Evolutionary conservation across 2,888 invertebrate species (phyloP).

Genomic region (Campoletis raptor): DNA sequence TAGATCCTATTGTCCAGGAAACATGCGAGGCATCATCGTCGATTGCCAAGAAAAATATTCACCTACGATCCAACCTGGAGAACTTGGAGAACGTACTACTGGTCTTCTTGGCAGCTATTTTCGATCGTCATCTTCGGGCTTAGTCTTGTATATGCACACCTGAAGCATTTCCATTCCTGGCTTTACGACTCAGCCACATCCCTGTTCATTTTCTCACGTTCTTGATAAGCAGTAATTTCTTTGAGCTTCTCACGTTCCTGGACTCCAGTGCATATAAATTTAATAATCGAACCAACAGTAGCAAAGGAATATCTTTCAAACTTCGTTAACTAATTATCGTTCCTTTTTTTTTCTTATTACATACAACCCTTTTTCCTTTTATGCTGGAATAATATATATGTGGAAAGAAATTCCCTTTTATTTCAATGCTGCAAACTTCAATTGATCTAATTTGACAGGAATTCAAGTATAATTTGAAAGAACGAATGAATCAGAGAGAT

Average conservation of each 20-base stretch:
- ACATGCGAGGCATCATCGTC: constrained; percentile 21
- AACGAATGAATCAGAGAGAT: not conserved
- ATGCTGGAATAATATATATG: not conserved
- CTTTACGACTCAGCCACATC: constrained; percentile 30
- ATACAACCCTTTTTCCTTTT: not conserved
- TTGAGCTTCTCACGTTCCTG: constrained; percentile 54
- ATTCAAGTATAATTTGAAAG: not conserved
- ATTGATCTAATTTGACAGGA: not conserved
- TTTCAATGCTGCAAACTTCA: not conserved
- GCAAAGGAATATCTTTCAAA: not conserved
- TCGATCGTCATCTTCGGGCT: constrained; percentile 31
- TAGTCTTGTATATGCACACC: not conserved
- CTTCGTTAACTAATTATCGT: not conserved
- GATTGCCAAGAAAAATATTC: constrained; percentile 32
- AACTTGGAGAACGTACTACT: constrained; percentile 21
- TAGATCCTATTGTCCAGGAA: constrained; percentile 38
- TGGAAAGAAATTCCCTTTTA: not conserved
- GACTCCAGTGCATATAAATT: constrained; percentile 17
- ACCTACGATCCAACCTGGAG: constrained; percentile 21
- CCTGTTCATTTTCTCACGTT: constrained; percentile 55
- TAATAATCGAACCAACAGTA: not conserved
- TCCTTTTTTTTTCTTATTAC: not conserved
- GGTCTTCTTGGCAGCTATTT: constrained; percentile 31
- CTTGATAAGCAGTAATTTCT: constrained; percentile 35
- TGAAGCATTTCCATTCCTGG: constrained; percentile 38